Conservation (phyloP, 2,113 vertebrate genomes). For the Phalacrocorax brasilianus region DNA sequence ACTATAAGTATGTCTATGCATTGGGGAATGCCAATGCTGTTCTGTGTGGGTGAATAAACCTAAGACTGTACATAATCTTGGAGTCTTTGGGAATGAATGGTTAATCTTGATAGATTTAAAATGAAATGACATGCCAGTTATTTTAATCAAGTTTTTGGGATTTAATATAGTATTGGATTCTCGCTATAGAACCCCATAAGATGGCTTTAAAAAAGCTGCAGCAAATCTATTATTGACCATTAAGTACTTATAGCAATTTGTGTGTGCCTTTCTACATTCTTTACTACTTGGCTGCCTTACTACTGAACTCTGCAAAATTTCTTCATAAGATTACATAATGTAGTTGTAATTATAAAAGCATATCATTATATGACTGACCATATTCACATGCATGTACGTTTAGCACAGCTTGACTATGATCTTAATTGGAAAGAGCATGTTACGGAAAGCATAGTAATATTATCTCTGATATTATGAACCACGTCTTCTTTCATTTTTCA, state of each 20-base stretch:
- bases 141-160: neutral
- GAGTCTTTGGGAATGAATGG: neutral
- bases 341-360: neutral
- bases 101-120: neutral
- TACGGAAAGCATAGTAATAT: neutral
- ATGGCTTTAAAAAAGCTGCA: neutral
- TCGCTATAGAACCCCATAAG: neutral
- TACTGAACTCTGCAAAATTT: neutral
- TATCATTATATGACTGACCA: neutral
- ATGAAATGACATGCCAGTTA: neutral
- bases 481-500: conserved; percentile 8
- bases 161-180: neutral
- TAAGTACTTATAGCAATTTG: neutral
- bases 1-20: neutral
- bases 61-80: neutral
- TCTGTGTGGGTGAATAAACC: neutral
- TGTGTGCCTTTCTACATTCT: neutral
- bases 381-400: neutral
- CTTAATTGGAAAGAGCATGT: neutral
- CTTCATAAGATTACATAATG: neutral
- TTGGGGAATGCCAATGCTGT: neutral
- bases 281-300: neutral
- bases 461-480: neutral
- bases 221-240: neutral
- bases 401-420: neutral